These are phyloP conservation scores for Chrysomela aeneicollis DNA, from an alignment of 2,888 invertebrate species.

Conservation along the genomic window DNA sequence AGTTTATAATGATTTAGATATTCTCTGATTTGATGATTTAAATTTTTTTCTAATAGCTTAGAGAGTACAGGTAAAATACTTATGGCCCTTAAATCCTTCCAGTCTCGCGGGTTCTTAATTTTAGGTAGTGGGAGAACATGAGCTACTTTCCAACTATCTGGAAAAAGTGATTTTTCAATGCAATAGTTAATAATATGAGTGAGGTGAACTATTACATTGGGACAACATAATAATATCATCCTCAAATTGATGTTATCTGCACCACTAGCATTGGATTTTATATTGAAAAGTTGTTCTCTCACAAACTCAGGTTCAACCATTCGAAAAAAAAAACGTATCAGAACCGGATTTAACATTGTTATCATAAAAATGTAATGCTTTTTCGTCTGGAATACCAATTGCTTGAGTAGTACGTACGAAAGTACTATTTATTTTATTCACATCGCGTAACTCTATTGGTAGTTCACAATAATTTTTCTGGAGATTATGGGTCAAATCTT, in stretches of 20 bases:
- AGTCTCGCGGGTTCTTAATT: background rate
- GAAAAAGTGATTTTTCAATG: background rate
- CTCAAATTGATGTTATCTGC: constrained; percentile 1
- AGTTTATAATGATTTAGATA: constrained; percentile 1
- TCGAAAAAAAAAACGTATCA: background rate
- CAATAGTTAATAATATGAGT: constrained; percentile 10
- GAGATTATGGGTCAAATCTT: background rate
- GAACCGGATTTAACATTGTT: background rate
- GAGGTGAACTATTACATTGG: constrained; percentile 1
- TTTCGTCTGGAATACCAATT: background rate
- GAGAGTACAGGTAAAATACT: background rate
- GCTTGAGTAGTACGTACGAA: background rate
- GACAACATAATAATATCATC: background rate
- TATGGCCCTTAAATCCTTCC: constrained; percentile 1
- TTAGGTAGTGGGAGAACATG: constrained; percentile 11
- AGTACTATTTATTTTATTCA: background rate
- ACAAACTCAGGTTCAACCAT: background rate
- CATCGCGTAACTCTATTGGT: background rate
- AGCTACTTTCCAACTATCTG: background rate
- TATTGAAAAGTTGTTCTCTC: background rate
- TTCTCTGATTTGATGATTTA: background rate
- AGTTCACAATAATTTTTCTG: background rate
- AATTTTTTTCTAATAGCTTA: background rate
- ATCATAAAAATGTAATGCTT: background rate
- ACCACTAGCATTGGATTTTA: background rate